Conservation (phyloP, 2,797 vertebrate genomes). For the Anisognathus igniventris region DNA sequence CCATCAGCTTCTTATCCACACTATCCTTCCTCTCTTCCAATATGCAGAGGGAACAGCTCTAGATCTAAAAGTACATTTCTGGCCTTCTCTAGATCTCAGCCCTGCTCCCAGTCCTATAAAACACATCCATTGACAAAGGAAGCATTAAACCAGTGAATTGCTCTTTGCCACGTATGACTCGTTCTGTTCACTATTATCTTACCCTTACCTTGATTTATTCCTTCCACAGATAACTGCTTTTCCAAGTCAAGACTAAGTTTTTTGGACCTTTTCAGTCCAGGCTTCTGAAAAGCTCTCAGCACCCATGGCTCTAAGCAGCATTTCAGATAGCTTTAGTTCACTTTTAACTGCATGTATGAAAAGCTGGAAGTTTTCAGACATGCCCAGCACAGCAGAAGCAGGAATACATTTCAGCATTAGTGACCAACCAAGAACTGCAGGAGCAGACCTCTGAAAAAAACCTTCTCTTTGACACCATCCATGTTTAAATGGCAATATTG, state of each 20-base stretch:
- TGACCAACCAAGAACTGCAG: background rate
- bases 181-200: background rate
- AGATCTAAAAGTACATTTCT: background rate
- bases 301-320: background rate
- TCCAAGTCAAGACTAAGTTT: background rate
- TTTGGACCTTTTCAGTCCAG: background rate
- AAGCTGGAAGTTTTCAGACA: background rate
- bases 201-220: background rate
- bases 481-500: constrained; percentile 33
- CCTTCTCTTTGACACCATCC: background rate
- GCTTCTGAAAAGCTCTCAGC: background rate
- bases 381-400: background rate
- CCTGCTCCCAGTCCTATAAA: background rate
- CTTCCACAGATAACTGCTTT: background rate
- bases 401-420: background rate
- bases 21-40: background rate
- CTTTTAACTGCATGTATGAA: background rate
- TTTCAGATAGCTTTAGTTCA: background rate
- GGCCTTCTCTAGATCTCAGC: background rate
- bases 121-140: background rate
- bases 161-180: background rate
- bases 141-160: background rate
- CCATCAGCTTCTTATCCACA: background rate
- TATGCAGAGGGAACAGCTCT: background rate
- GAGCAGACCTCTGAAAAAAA: background rate